Evolutionary conservation across 2,797 vertebrate genomes (phyloP).

Genomic region (Alexandromys oeconomus): DNA sequence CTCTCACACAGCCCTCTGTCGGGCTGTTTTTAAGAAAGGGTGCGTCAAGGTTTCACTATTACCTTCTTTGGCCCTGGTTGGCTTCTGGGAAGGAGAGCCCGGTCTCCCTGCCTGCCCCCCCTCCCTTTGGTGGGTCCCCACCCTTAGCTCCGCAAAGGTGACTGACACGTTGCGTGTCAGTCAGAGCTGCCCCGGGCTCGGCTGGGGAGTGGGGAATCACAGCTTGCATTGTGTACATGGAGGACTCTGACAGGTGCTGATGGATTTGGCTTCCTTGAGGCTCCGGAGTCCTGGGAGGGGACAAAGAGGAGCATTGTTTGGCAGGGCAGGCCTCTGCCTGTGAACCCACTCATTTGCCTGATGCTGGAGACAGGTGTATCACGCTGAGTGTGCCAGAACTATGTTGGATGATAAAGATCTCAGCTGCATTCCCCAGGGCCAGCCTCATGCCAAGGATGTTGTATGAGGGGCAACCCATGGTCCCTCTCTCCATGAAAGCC

Average conservation of each 20-base stretch:
- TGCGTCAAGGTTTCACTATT: constrained; percentile 1
- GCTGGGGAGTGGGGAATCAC: constrained; percentile 87
- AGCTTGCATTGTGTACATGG: constrained; percentile 85
- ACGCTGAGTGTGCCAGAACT: constrained; percentile 90
- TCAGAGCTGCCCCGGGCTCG: constrained; percentile 84
- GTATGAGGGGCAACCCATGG: accelerated
- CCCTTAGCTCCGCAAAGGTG: constrained; percentile 64
- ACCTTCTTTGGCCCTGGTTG: constrained; percentile 61
- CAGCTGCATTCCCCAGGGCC: constrained; percentile 49
- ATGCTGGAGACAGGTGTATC: constrained; percentile 95
- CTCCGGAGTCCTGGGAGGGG: constrained; percentile 88
- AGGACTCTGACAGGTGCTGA: constrained; percentile 86
- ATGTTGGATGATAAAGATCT: constrained; percentile 74
- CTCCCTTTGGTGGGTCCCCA: not conserved
- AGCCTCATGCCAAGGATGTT: not conserved
- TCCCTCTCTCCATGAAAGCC: not conserved
- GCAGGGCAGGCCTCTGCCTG: constrained; percentile 93
- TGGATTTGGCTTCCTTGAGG: constrained; percentile 89
- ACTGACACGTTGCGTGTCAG: constrained; percentile 91
- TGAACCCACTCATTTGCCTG: constrained; percentile 90
- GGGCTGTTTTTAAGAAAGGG: constrained; percentile 41
- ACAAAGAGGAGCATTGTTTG: constrained; percentile 95
- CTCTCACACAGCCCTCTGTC: not conserved
- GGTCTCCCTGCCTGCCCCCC: not conserved
- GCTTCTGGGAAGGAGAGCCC: constrained; percentile 70